These are phyloP conservation scores for Tangara arthus DNA, from an alignment of 2,797 vertebrate species.

Conservation along the genomic window DNA sequence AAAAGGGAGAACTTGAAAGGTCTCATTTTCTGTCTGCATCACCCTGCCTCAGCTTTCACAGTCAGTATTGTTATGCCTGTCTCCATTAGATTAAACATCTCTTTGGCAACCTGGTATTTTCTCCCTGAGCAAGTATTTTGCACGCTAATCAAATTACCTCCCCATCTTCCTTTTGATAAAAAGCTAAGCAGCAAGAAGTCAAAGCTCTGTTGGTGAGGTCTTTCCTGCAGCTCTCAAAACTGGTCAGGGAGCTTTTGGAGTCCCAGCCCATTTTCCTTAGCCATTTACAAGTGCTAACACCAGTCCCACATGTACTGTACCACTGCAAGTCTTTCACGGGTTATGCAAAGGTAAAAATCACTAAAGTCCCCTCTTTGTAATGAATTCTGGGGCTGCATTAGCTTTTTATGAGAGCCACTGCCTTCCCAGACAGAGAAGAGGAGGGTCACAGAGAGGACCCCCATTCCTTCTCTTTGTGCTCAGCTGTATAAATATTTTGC, in stretches of 20 bases:
- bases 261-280: background rate
- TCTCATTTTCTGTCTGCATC: background rate
- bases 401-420: background rate
- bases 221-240: background rate
- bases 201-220: background rate
- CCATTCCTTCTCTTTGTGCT: background rate
- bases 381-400: background rate
- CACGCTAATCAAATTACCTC: constrained; percentile 18
- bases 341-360: background rate
- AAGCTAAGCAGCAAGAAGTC: constrained; percentile 1
- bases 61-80: background rate
- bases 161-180: background rate
- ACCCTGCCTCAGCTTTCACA: background rate
- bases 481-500: background rate
- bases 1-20: background rate
- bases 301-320: background rate
- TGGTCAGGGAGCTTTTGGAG: background rate
- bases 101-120: constrained; percentile 37
- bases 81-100: constrained; percentile 34
- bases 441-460: background rate
- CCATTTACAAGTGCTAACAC: background rate
- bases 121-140: constrained; percentile 10
- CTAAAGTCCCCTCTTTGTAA: background rate
- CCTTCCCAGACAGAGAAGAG: background rate
- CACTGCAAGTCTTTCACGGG: background rate